Base-by-base conservation (phyloP, 2,888 invertebrate genomes). In the Lasioglossum morio region DNA sequence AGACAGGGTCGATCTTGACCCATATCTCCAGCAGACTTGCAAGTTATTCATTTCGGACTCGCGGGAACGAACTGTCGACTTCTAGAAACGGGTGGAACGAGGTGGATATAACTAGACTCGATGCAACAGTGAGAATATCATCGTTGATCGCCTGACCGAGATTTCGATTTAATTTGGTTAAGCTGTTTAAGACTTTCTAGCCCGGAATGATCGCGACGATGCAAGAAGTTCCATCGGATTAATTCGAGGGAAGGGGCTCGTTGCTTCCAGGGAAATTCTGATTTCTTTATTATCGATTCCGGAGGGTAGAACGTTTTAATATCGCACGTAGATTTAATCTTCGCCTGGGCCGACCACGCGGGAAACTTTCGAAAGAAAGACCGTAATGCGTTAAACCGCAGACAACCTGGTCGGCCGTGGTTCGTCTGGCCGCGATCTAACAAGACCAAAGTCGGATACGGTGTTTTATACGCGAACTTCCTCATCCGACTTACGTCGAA, bases 401-500 rank as follows among this genome's bases (percentile, higher is more conserved):
- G 69, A 69, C 69, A 69, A 69, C 69, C 37, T 3, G 66, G 66
- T 8, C 34, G 66, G 66, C 23, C 8, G n/a, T 12, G n/a, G 63
- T 34, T 69, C 69, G 37, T 69, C 69, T 69, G 69, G 37, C 34
- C 4, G 69, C 69, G 69, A 69, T 69, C 69, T 69, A 69, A 69
- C 69, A 34, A 69, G 69, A 69, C 69, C 69, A 37, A 69, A 69
- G 69, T 69, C 69, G 63, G 63, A 63, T 63, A 30, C 69, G 69
- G 23, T 69, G 2, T 69, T 69, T 69, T 69, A 69, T 69, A 69
- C 37, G 69, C 34, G 69, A 69, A 69, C 10, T 69, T 69, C 34
- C 69, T 69, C 69, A 69, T 69, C 69, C 69, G 69, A 69, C 69
- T 69, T 69, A 69, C 69, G 69, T 69, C 69, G 69, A 69, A 69